Evolutionary conservation across 2,113 vertebrate genomes (phyloP), one percentile per base, ranked within the genome.

Genomic region (Porphyrio hochstetteri): DNA sequence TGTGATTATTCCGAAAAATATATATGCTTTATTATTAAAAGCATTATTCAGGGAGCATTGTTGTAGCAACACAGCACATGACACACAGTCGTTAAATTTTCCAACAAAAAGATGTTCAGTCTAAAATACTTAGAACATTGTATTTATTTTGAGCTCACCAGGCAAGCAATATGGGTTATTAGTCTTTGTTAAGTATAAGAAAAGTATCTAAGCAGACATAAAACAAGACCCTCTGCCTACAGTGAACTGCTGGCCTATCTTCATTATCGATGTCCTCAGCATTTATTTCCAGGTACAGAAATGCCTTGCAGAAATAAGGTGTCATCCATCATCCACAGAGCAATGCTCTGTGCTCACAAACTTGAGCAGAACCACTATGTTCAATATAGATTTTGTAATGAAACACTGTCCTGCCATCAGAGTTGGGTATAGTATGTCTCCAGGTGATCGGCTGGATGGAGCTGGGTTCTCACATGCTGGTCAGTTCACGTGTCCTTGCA

Each of bases 11-110:
- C 65, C 46, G 61, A 67, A 72, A 95, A 72, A 82, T 11, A 72
- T 13, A 53, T 59, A 55, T 55, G n/a, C 28, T 92, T 91, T 88
- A 44, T 65, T 88, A 82, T 70, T 77, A 88, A 86, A 90, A 81
- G 29, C 59, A 44, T 65, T 88, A 86, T 69, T 55, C 68, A 74
- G 83, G 64, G 68, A 83, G 80, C 13, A 52, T 61, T 57, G 48
- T 80, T 92, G 72, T 69, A 68, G 75, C 61, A 93, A 85, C 35
- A 42, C 8, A 52, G 36, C 53, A 50, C 48, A 42, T 3, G 16
- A 72, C 13, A 75, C 46, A 40, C 35, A 75, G 14, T 5, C 21
- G 31, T 68, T 72, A 52, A 38, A 36, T 80, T 82, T 71, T 69
- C 59, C 50, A 35, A 61, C 35, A 18, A 59, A 82, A 78, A 76